phyloP scores from a whole-genome alignment of 2,888 invertebrate species.

The Agonopterix subpropinquella region DNA sequence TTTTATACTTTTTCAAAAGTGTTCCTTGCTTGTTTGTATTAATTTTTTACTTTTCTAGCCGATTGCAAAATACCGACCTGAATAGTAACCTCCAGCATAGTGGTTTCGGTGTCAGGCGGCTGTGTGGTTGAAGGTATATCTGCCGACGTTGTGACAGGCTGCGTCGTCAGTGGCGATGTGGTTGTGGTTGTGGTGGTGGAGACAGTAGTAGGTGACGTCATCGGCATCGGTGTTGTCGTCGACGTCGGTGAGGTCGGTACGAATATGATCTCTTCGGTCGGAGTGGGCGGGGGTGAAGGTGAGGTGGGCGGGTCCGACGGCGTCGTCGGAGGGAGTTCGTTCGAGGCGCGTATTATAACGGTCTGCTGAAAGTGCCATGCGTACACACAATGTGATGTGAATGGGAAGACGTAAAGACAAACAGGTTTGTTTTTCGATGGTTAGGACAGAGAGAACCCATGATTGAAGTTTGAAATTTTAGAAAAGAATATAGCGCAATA shows the following conservation, averaged over 20 bases:
- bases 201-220: slow-evolving; percentile 26
- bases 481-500: not conserved
- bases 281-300: slow-evolving; percentile 35
- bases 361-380: slow-evolving; percentile 76
- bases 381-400: slow-evolving; percentile 64
- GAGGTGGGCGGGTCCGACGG: slow-evolving; percentile 38
- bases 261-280: slow-evolving; percentile 20
- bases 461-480: slow-evolving; percentile 1
- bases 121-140: slow-evolving; percentile 33
- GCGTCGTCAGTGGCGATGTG: slow-evolving; percentile 36
- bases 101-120: slow-evolving; percentile 48
- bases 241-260: slow-evolving; percentile 28
- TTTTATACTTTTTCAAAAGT: too few relatives aligned
- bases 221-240: slow-evolving; percentile 17
- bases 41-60: too few relatives aligned
- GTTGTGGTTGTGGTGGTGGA: slow-evolving; percentile 33
- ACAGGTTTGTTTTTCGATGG: slow-evolving; percentile 8
- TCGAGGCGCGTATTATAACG: slow-evolving; percentile 66
- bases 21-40: too few relatives aligned
- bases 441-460: not conserved
- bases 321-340: slow-evolving; percentile 48
- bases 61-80: slow-evolving; percentile 42
- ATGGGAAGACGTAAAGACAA: slow-evolving; percentile 45
- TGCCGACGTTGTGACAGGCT: slow-evolving; percentile 13
- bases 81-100: slow-evolving; percentile 49